Evolutionary conservation across 2,797 vertebrate genomes (phyloP).

Genomic region (Amniataba percoides): DNA sequence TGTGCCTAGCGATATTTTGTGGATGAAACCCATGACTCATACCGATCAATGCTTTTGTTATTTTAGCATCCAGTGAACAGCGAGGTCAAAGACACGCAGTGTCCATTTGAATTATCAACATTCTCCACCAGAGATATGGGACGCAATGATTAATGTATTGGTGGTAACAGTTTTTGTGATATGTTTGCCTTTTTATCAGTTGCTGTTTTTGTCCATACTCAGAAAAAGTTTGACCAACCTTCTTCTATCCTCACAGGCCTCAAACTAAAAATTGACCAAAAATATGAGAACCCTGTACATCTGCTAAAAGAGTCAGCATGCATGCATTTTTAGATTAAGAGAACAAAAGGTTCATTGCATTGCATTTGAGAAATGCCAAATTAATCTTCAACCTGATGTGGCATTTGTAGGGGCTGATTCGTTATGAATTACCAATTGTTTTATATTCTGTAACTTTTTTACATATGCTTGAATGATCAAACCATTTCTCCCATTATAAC

Average conservation of each 20-base stretch:
- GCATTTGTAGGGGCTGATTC: constrained; percentile 37
- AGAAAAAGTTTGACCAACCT: neutral
- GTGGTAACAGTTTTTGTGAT: neutral
- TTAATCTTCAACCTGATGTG: constrained; percentile 22
- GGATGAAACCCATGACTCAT: constrained; percentile 19
- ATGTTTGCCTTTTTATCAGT: neutral
- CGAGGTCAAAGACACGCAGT: neutral
- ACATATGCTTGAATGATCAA: constrained; percentile 50
- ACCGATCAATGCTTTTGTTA: neutral
- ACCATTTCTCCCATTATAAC: constrained; percentile 21
- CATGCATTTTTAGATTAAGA: constrained; percentile 25
- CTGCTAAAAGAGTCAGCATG: constrained; percentile 9
- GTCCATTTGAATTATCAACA: neutral
- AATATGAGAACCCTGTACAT: neutral
- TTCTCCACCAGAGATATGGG: neutral
- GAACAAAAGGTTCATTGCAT: constrained; percentile 12
- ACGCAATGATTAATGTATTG: neutral
- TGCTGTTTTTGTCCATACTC: neutral
- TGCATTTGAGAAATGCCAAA: constrained; percentile 32
- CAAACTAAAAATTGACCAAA: neutral
- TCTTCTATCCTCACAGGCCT: neutral
- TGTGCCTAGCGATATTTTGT: neutral
- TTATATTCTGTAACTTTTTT: constrained; percentile 32
- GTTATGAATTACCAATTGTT: constrained; percentile 35
- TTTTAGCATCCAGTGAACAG: neutral